These are phyloP conservation scores for Notothenia rossii DNA, from an alignment of 2,113 vertebrate species.

Conservation along the genomic window DNA sequence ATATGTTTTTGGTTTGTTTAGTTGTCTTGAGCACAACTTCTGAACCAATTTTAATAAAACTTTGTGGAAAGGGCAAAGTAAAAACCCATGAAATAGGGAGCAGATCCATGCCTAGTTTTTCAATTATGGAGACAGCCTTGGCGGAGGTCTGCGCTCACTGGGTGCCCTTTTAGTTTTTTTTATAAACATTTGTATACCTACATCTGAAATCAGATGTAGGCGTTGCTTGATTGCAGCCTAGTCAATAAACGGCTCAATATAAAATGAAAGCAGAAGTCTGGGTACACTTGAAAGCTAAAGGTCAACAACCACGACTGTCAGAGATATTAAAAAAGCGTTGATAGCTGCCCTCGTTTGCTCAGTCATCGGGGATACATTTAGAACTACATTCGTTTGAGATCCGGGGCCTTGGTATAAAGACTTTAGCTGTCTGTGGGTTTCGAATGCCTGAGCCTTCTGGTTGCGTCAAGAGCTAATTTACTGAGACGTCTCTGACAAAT, in stretches of 20 bases:
- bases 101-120: background rate
- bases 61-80: no score
- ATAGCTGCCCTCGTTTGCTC: background rate
- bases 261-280: background rate
- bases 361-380: background rate
- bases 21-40: no score
- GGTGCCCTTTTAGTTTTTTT: no score
- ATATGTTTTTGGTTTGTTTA: no score
- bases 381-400: background rate
- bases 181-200: background rate
- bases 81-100: no score
- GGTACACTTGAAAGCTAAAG: slow-evolving; percentile 2
- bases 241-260: background rate
- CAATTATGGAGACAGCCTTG: no score
- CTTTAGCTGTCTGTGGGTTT: background rate
- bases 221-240: background rate
- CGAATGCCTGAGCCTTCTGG: background rate
- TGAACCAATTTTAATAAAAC: no score
- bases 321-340: background rate
- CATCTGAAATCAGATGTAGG: background rate
- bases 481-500: background rate
- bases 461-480: background rate
- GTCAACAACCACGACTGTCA: slow-evolving; percentile 6
- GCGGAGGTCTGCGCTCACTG: no score
- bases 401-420: background rate